phyloP scores from a whole-genome alignment of 2,797 vertebrate species.

The Glyptemys insculpta region DNA sequence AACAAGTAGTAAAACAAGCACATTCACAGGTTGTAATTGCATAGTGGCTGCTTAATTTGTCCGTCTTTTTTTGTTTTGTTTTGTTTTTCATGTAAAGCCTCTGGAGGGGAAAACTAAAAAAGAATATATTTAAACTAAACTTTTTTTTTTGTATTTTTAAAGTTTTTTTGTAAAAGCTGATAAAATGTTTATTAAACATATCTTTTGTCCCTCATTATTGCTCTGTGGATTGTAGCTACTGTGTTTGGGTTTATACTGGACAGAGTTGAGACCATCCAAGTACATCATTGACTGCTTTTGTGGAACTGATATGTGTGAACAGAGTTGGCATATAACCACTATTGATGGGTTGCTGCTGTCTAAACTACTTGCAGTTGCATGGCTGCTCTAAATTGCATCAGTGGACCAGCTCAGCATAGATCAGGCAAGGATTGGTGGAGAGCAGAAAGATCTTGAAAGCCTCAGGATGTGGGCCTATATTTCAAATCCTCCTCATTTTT shows the following conservation, averaged over 20 bases:
- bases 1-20: background rate
- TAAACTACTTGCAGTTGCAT: background rate
- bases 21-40: background rate
- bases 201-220: background rate
- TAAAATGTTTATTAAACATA: slow-evolving; percentile 1
- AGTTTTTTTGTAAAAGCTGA: background rate
- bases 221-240: background rate
- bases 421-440: background rate
- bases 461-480: background rate
- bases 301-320: background rate
- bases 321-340: background rate
- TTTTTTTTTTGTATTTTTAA: background rate
- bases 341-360: background rate
- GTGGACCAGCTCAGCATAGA: rapidly evolving
- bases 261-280: background rate
- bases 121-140: background rate
- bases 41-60: background rate
- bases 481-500: background rate
- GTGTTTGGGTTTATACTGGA: background rate
- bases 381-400: background rate
- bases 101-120: background rate
- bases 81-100: background rate
- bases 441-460: background rate
- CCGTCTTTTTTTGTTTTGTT: background rate
- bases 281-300: background rate